Evolutionary conservation across 1,140 invertebrate species (phyloP).

Genomic region (Drosophila saltans): DNA sequence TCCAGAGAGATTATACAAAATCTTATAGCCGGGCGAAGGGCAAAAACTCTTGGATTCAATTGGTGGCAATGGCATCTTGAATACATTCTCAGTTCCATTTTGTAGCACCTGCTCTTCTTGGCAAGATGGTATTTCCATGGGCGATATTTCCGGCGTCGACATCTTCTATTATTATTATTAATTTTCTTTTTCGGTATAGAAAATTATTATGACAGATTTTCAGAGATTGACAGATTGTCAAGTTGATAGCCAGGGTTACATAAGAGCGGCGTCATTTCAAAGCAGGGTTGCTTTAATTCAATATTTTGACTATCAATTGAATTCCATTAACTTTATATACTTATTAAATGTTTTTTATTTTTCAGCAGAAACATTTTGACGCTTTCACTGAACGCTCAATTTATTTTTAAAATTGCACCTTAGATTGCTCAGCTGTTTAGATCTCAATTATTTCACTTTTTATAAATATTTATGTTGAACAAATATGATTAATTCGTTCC

Average conservation of each 20-base stretch:
- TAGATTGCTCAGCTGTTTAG: slow-evolving; percentile 6
- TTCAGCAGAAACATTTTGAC: background rate
- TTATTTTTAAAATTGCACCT: background rate
- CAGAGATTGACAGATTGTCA: too few species aligned
- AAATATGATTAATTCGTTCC: slow-evolving; percentile 1
- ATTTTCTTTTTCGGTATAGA: too few species aligned
- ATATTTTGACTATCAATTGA: too few species aligned
- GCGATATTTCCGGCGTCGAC: background rate
- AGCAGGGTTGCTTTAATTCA: too few species aligned
- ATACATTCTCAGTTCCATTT: background rate
- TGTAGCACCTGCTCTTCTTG: background rate
- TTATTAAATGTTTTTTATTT: too few species aligned
- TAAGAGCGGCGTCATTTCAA: too few species aligned
- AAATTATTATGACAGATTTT: too few species aligned
- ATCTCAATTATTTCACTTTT: slow-evolving; percentile 3
- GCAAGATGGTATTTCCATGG: background rate
- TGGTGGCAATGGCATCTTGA: slow-evolving; percentile 37
- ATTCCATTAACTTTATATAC: too few species aligned
- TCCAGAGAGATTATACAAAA: slow-evolving; percentile 31
- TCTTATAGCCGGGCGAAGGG: slow-evolving; percentile 36
- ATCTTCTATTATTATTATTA: too few species aligned
- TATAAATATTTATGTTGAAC: slow-evolving; percentile 1
- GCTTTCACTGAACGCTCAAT: background rate
- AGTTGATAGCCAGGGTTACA: too few species aligned
- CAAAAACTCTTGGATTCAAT: background rate